Evolutionary conservation across 2,113 vertebrate genomes (phyloP), one percentile per base, ranked within the genome.

Genomic region (Colistium nudipinnis): DNA sequence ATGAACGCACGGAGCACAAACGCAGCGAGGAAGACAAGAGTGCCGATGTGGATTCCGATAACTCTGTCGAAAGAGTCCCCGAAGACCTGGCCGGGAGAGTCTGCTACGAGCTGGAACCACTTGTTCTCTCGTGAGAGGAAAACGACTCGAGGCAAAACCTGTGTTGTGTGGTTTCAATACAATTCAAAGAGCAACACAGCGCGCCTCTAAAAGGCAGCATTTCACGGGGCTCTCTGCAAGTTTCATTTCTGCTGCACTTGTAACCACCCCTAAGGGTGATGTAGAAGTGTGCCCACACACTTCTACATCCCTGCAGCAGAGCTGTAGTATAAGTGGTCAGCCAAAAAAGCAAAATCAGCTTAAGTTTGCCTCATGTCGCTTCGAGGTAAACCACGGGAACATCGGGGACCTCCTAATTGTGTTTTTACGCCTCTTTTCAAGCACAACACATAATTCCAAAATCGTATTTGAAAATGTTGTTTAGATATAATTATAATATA

Each of bases 91-190:
- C 80, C 20, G 90, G 90, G 9, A 78, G 47, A 86, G 80, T 91
- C 41, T 88, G 87, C 62, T 91, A 91, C 3, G 90, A 91, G 68
- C 66, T 84, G 0, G 90, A 91, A 52, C 90, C 88, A 6, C 88
- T 91, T 0, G 80, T 91, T 56, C 20, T 77, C 8, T 49, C 77
- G 0, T 87, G 61, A 85, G 59, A 38, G 38, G 11, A 28, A 24
- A 27, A n/a, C 2, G n/a, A 22, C 13, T 24, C 4, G 20, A 55
- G 6, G 4, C 17, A 28, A 11, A 19, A 27, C 36, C 28, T 38
- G 0, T 51, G 49, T n/a, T 4, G 28, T 30, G 49, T 22, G 7
- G 12, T 57, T 49, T 66, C n/a, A 28, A 9, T 24, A 7, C 16
- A n/a, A 59, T 63, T 47, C 61, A 24, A 49, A 61, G 20, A 56